Base-by-base conservation (phyloP, 1,140 invertebrate genomes). In the Penaeus japonicus region DNA sequence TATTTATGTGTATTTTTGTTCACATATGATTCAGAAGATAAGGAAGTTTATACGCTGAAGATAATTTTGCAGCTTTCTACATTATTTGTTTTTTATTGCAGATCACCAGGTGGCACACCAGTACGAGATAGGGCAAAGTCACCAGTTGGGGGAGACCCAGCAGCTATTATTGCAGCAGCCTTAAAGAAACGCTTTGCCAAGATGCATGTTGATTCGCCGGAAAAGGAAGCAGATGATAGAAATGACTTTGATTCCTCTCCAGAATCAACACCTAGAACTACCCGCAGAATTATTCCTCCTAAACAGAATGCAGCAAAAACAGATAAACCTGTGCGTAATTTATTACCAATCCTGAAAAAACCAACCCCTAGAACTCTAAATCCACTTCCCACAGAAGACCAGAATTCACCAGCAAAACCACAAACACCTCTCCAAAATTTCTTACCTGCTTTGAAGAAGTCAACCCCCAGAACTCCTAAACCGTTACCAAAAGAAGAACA, bases 91-190 rank as follows among this genome's bases (percentile, higher is more conserved):
- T 35, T 30, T 22, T n/a, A n/a, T 54, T 22, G 27, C 70, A 87
- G 85, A 53, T 87, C 85, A n/a, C 89, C 89, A 32, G 89, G 89
- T 57, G 89, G 89, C 18, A 90, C 89, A 2, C 89, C 89, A 62
- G 35, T 90, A 32, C 59, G 89, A 54, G 88, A 84, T 22, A 53
- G 84, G 24, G 70, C 86, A 15, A 59, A 78, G 20, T 89, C 89
- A 20, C 87, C 89, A 20, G 27, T 70, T 27, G 39, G 59, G 10
- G 70, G 53, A 53, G 89, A 90, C 73, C 70, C 89, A 2, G 89
- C 83, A 3, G 55, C 89, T 35, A 84, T 90, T 62, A 89, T 90
- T 78, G 89, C 89, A 32, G 86, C 86, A 24, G 89, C 89, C 20
- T 73, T 90, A 3, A 89, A 88, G 47, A 90, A 85, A 79, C 87